These are phyloP conservation scores for Diplolepis rosae DNA, from an alignment of 2,888 invertebrate species.

Conservation along the genomic window DNA sequence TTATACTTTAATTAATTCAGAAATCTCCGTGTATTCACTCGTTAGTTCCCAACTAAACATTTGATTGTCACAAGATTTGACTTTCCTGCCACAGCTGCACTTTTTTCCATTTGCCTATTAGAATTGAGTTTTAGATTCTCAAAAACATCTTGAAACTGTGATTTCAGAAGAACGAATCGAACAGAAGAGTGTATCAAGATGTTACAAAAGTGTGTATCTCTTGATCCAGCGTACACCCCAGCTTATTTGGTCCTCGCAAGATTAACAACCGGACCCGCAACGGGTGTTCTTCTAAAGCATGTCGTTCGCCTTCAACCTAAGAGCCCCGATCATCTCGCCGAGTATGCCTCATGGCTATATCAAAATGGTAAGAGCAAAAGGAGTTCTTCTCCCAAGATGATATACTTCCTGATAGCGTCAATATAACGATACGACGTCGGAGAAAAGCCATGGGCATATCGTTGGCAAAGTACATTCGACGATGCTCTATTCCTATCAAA, in stretches of 20 bases:
- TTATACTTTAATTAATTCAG: too few species aligned
- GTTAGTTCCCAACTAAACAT: too few species aligned
- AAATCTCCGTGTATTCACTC: too few species aligned
- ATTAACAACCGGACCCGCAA: constrained; percentile 76
- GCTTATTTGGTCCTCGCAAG: constrained; percentile 82
- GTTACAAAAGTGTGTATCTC: constrained; percentile 80
- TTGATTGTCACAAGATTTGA: too few species aligned
- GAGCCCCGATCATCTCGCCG: constrained; percentile 82
- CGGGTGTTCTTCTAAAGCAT: constrained; percentile 77
- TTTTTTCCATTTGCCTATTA: too few species aligned
- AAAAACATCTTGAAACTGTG: background rate
- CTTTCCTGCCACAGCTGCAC: too few species aligned
- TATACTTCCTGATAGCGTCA: constrained; percentile 36
- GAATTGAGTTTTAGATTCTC: too few species aligned
- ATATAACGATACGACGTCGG: constrained; percentile 28
- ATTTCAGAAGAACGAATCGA: constrained; percentile 80
- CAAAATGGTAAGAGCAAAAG: constrained; percentile 76
- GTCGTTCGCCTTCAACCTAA: constrained; percentile 80
- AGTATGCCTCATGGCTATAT: constrained; percentile 83
- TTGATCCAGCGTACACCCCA: constrained; percentile 82
- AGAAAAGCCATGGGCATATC: constrained; percentile 28
- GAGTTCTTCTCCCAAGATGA: constrained; percentile 17
- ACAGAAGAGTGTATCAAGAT: constrained; percentile 80
- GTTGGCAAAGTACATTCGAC: constrained; percentile 41
- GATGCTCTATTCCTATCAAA: constrained; percentile 48